phyloP scores from a whole-genome alignment of 2,797 vertebrate species.

The Schizopygopsis pylzovi region DNA sequence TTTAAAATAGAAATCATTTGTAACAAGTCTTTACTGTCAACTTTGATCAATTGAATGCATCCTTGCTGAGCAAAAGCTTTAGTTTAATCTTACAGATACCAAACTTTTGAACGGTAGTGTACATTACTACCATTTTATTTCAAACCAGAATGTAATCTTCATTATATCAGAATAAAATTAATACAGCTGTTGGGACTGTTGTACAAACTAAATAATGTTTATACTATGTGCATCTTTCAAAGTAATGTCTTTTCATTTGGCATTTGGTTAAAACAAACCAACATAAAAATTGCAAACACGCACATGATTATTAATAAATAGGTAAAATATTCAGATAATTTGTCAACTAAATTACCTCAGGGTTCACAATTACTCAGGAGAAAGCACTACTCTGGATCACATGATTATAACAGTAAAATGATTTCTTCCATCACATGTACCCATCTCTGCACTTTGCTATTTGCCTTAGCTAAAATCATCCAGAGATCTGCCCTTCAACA shows the following conservation, averaged over 20 bases:
- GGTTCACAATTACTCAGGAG: neutral
- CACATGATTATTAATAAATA: neutral
- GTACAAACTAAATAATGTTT: neutral
- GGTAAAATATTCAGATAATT: neutral
- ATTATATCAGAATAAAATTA: neutral
- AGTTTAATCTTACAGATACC: neutral
- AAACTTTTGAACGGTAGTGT: neutral
- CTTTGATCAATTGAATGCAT: neutral
- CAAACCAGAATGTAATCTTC: neutral
- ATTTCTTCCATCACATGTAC: neutral
- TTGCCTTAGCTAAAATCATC: neutral
- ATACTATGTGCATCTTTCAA: neutral
- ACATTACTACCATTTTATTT: neutral
- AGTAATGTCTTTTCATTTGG: neutral
- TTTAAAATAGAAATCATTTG: neutral
- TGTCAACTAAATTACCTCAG: neutral
- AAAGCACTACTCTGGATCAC: neutral
- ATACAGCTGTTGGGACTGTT: neutral
- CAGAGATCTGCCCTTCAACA: neutral
- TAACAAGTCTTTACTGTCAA: neutral
- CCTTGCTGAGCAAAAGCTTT: neutral
- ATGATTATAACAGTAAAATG: neutral
- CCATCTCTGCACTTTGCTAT: neutral
- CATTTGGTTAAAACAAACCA: neutral
- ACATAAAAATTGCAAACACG: neutral